phyloP scores from a whole-genome alignment of 2,113 vertebrate species.

The Apus apus region DNA sequence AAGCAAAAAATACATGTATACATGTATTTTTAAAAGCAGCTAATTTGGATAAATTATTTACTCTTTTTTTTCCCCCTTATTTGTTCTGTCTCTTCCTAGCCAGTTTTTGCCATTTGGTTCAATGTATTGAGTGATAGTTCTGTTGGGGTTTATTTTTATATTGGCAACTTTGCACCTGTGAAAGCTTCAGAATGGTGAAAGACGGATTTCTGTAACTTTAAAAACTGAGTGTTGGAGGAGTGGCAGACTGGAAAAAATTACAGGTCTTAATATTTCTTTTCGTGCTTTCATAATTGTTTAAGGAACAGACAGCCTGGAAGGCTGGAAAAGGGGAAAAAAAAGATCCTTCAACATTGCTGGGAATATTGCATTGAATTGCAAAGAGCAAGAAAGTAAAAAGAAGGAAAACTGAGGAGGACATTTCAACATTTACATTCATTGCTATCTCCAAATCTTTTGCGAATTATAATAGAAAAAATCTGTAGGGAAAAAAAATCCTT shows the following conservation, averaged over 20 bases:
- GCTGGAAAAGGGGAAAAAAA: background rate
- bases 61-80: background rate
- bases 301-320: background rate
- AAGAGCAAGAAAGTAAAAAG: background rate
- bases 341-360: background rate
- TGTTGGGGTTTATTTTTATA: background rate
- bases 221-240: background rate
- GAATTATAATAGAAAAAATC: background rate
- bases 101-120: background rate
- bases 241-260: background rate
- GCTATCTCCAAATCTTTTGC: background rate
- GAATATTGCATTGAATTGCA: background rate
- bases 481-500: too few species aligned
- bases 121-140: background rate
- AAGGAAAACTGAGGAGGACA: background rate
- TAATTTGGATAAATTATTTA: background rate
- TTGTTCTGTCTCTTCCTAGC: background rate
- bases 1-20: background rate
- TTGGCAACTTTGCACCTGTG: background rate
- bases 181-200: background rate
- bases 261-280: background rate
- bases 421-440: background rate
- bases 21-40: background rate
- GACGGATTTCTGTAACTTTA: background rate
- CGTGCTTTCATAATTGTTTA: background rate